Conservation (phyloP, 2,113 vertebrate species). For the Lophochroa leadbeateri region DNA sequence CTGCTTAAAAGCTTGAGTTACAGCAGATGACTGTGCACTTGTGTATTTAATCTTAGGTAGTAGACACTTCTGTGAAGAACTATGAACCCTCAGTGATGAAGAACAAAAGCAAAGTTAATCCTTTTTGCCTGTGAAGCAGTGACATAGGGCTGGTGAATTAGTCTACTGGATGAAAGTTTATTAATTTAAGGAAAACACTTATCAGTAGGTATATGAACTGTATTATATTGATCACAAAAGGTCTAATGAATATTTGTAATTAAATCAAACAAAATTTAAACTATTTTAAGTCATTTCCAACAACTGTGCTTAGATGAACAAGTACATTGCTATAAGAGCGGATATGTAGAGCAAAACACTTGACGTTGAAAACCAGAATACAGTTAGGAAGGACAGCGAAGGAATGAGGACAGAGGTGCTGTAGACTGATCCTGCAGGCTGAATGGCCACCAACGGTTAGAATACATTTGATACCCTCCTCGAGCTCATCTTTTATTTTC, state of each 20-base stretch:
- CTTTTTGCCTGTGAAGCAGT: not conserved
- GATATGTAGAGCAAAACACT: not conserved
- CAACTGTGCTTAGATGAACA: not conserved
- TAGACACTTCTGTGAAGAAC: not conserved
- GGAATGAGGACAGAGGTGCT: not conserved
- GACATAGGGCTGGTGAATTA: not conserved
- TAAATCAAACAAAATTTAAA: not conserved
- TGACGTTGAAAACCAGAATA: not conserved
- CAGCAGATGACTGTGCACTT: not conserved
- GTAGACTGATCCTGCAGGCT: not conserved
- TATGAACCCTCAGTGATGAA: not conserved
- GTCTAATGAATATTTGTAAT: not conserved
- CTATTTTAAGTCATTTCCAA: not conserved
- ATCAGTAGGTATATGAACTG: not conserved
- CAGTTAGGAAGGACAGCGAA: accelerated
- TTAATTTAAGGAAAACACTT: not conserved
- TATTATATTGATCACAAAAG: not conserved
- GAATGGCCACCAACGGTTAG: not conserved
- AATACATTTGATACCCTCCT: not conserved
- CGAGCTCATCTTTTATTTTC: not conserved
- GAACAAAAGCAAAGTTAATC: not conserved
- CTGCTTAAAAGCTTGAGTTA: not conserved
- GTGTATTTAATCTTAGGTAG: not conserved
- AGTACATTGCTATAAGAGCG: not conserved
- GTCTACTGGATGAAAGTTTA: not conserved